These are phyloP conservation scores for Parnassius smintheus DNA, from an alignment of 2,888 invertebrate species.

Conservation along the genomic window DNA sequence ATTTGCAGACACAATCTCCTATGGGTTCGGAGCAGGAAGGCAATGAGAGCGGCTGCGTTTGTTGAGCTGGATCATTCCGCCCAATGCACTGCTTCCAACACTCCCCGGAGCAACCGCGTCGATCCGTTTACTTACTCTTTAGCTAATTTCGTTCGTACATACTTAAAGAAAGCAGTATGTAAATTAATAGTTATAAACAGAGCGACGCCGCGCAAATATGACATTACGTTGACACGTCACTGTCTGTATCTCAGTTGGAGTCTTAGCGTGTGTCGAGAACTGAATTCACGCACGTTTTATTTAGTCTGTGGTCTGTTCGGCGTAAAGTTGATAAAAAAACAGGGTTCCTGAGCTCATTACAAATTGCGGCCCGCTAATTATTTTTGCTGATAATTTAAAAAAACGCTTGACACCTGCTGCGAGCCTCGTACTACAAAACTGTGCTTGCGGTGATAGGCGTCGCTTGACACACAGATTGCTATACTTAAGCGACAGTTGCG, in stretches of 20 bases:
- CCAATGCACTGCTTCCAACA: slow-evolving; percentile 29
- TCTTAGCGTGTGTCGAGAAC: slow-evolving; percentile 2
- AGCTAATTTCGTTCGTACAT: slow-evolving; percentile 5
- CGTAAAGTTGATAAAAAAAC: too few relatives aligned
- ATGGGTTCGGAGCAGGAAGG: slow-evolving; percentile 90
- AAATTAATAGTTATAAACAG: neutral
- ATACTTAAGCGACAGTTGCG: too few relatives aligned
- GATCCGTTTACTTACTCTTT: slow-evolving; percentile 1
- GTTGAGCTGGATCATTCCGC: slow-evolving; percentile 74
- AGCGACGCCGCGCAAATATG: neutral
- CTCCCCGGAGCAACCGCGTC: slow-evolving; percentile 20
- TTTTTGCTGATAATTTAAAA: too few relatives aligned
- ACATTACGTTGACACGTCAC: neutral
- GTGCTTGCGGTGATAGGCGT: too few relatives aligned
- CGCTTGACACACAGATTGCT: too few relatives aligned
- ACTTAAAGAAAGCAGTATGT: slow-evolving; percentile 2
- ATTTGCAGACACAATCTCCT: slow-evolving; percentile 90
- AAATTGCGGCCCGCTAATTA: too few relatives aligned
- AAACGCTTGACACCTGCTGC: too few relatives aligned
- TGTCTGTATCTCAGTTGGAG: slow-evolving; percentile 2
- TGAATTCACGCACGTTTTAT: slow-evolving; percentile 10
- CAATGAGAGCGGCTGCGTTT: slow-evolving; percentile 91
- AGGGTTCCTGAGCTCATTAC: too few relatives aligned
- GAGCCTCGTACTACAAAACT: too few relatives aligned
- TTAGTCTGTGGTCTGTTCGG: neutral